Percentiles rank a stretch among this genome's conserved stretches.
Conservation (phyloP, 2,888 invertebrate species). For the Volucella bombylans region DNA sequence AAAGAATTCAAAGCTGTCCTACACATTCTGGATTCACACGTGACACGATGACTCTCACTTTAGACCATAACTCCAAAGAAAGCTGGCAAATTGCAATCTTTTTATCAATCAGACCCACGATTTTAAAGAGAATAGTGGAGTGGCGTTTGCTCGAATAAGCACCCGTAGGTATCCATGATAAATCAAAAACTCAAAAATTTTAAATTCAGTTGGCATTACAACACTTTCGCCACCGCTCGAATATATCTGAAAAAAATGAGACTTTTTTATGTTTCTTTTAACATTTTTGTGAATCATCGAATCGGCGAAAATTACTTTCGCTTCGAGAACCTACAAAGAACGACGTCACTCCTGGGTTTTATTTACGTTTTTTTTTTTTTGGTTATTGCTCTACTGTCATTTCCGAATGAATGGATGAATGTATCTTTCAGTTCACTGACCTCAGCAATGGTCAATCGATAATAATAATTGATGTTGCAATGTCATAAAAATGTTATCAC, state of each 20-base stretch:
- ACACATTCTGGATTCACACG: too few relatives aligned
- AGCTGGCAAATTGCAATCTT: slow-evolving; percentile 32
- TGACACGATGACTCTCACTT: background rate
- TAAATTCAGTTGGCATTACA: slow-evolving; percentile 55
- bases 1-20: too few relatives aligned
- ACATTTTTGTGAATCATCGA: background rate
- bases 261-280: background rate
- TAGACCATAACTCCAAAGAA: slow-evolving; percentile 11
- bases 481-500: slow-evolving; percentile 58
- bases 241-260: slow-evolving; percentile 47
- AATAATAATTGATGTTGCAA: slow-evolving; percentile 43
- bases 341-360: slow-evolving; percentile 30
- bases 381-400: slow-evolving; percentile 20
- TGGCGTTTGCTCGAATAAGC: slow-evolving; percentile 7
- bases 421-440: slow-evolving; percentile 6
- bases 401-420: background rate
- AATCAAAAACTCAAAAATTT: slow-evolving; percentile 36
- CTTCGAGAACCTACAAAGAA: slow-evolving; percentile 22
- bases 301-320: slow-evolving; percentile 57
- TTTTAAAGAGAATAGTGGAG: background rate
- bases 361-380: slow-evolving; percentile 29
- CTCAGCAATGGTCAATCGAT: slow-evolving; percentile 40
- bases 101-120: slow-evolving; percentile 20
- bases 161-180: background rate
- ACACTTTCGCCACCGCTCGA: slow-evolving; percentile 59